Base-by-base conservation (phyloP, 2,888 invertebrate genomes). In the Urechis unicinctus region DNA sequence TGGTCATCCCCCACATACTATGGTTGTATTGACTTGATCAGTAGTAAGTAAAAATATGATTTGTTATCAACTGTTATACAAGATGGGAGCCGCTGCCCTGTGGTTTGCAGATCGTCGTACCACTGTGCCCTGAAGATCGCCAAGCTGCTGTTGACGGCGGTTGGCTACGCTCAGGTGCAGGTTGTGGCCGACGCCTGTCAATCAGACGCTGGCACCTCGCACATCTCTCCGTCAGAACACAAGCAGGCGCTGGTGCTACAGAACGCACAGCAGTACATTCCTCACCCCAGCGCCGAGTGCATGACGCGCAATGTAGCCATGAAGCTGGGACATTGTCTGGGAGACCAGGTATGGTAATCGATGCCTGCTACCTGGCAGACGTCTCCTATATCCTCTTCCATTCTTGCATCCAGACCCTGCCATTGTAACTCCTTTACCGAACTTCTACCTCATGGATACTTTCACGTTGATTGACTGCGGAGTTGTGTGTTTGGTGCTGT, bases 71-170 rank as follows among this genome's bases (percentile, higher is more conserved):
- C n/a, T n/a, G n/a, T n/a, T n/a, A n/a, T n/a, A n/a, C n/a, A n/a
- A n/a, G n/a, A n/a, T n/a, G n/a, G n/a, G n/a, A n/a, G n/a, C n/a
- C n/a, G n/a, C n/a, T n/a, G n/a, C 13, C 28, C 9, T 26, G 30
- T 28, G n/a, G 28, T 30, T 26, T 36, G 6, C 62, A 86, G 91
- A 67, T 87, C 89, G 56, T 92, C 93, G 9, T 93, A 89, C 78
- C 83, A 91, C 70, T 88, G 89, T 47, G 87, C 93, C 62, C 82
- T 95, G 68, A 89, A 91, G 73, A 83, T 95, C 65, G 88, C 89
- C 64, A 95, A 95, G 80, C 80, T 96, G 58, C 85, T 92, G 68
- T 81, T 96, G 52, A 91, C 91, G 31, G 88, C 91, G 6, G 85
- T 93, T 59, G 91, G 89, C 9, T 88, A 91, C 71, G 79, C 79